Evolutionary conservation across 2,113 vertebrate genomes (phyloP), one percentile per base, ranked within the genome.

Genomic region (zebrafish (Danio rerio)): DNA sequence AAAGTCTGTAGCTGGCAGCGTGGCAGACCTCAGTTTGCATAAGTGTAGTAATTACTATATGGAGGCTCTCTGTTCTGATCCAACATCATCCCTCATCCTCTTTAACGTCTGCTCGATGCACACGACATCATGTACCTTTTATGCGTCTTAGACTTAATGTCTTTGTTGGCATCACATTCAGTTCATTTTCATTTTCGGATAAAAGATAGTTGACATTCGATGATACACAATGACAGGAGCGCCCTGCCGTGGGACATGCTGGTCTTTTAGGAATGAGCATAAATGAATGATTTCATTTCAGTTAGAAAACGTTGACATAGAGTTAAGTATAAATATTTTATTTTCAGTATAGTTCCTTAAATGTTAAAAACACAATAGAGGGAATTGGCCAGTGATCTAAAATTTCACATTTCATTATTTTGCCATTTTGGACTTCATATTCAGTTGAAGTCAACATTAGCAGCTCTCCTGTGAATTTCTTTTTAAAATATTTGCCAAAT

Each of bases 31-130:
- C 16, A 42, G 77, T 79, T 79, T 66, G 62, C 62, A 66, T 42
- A 79, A 79, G 77, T 53, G 10, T 65, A 43, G 62, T 68, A 66
- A 79, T 79, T 66, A 79, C 21, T 50, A 62, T 77, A 77, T 77
- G 62, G 15, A 78, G 7, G 10, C 20, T 13, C 49, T 4, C 49
- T 43, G 61, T 52, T 15, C 59, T 78, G 61, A 66, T 53, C 59
- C 18, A 1, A 16, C 43, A 62, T 76, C 56, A 62, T 49, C 56
- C 59, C 31, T 78, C 76, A 8, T 71, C 73, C 73, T 53, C 83
- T 42, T 81, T 81, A 50, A 43, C 47, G 6, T 65, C 21, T 72
- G 61, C n/a, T n/a, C n/a, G n/a, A n/a, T n/a, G n/a, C 49, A 50
- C 45, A 52, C 1, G 1, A 78, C 59, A 59, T 53, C 9, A 18